Evolutionary conservation across 2,113 vertebrate species (phyloP).

Genomic region (Macaca nemestrina): DNA sequence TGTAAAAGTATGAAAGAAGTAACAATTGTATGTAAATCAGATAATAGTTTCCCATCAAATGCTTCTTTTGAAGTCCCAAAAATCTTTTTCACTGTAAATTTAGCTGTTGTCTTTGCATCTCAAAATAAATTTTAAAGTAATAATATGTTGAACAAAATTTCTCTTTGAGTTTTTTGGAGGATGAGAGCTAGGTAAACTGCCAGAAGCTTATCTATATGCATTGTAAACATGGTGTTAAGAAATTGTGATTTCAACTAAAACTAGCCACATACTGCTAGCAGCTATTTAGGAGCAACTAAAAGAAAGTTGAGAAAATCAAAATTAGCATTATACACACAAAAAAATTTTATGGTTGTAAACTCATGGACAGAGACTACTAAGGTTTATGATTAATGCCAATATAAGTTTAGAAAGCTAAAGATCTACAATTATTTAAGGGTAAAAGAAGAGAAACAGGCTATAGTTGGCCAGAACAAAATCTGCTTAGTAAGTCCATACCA

Average conservation of each 20-base stretch:
- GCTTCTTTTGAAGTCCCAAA: not conserved
- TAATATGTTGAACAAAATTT: not conserved
- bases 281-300: not conserved
- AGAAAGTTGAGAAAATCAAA: not conserved
- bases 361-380: not conserved
- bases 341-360: not conserved
- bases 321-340: not conserved
- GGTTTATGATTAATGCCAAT: not conserved
- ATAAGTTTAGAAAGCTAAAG: not conserved
- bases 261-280: not conserved
- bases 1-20: not conserved
- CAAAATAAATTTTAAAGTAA: constrained; percentile 29
- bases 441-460: not conserved
- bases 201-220: not conserved
- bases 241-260: not conserved
- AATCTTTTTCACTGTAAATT: not conserved
- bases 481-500: not conserved
- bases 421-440: not conserved
- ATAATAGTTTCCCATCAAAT: not conserved
- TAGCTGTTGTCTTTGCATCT: not conserved
- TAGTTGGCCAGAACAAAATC: not conserved
- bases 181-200: not conserved
- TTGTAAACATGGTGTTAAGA: not conserved
- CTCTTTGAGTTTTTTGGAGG: not conserved
- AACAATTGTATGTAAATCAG: not conserved